A percentile compares a stretch with the other conserved stretches of the same genome.
These are phyloP conservation scores for Myripristis murdjan DNA, from an alignment of 2,797 vertebrate species.

Conservation along the genomic window DNA sequence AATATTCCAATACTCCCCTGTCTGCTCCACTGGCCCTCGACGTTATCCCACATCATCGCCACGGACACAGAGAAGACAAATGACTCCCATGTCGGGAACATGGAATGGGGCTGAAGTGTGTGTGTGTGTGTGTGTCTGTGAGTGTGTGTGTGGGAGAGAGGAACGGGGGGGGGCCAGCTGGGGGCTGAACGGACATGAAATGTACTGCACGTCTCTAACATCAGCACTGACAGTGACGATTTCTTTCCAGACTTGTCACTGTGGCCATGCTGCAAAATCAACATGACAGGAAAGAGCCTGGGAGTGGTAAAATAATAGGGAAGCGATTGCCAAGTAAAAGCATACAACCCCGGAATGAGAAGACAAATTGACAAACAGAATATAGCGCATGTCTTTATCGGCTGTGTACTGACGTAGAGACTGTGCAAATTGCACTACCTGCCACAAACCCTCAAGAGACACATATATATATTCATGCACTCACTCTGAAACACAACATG, in stretches of 20 bases:
- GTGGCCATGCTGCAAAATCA: constrained; percentile 22
- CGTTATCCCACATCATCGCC: constrained; percentile 80
- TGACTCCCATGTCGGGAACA: constrained; percentile 74
- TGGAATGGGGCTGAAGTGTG: constrained; percentile 18
- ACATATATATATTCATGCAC: not conserved
- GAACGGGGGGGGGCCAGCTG: constrained; percentile 25
- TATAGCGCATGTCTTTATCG: constrained; percentile 47
- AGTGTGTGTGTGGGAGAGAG: too few species aligned
- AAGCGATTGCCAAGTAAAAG: constrained; percentile 51
- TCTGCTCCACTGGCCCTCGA: constrained; percentile 79
- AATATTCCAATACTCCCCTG: constrained; percentile 82
- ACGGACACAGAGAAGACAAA: constrained; percentile 77
- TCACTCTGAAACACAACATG: not conserved
- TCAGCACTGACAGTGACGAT: constrained; percentile 49
- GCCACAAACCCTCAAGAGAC: constrained; percentile 46
- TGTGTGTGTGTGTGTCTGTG: not conserved
- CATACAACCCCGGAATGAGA: constrained; percentile 48
- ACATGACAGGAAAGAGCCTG: constrained; percentile 51
- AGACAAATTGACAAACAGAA: constrained; percentile 60
- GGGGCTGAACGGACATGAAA: constrained; percentile 55
- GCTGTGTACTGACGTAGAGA: constrained; percentile 23
- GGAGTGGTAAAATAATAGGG: constrained; percentile 50
- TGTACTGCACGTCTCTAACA: constrained; percentile 50
- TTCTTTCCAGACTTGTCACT: constrained; percentile 40
- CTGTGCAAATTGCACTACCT: constrained; percentile 45